Conservation (phyloP, 1,140 invertebrate genomes). For the Danaus melanippus region DNA sequence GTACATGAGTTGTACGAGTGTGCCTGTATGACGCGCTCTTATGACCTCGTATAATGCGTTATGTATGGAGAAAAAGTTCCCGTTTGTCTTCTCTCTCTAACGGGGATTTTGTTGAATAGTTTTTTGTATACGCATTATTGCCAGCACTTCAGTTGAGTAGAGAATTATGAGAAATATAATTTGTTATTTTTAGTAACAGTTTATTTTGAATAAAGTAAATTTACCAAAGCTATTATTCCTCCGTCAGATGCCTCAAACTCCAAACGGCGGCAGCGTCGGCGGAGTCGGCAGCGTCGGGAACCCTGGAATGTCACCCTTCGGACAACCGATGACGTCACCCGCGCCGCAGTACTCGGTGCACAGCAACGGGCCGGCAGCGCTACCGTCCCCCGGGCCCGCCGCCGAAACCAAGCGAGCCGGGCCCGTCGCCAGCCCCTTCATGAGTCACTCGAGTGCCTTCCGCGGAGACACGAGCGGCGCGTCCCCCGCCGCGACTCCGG, state of each 20-base stretch:
- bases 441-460: slow-evolving; percentile 40
- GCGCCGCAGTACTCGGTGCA: slow-evolving; percentile 71
- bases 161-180: background rate
- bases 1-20: too few species aligned
- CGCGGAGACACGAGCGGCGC: slow-evolving; percentile 43
- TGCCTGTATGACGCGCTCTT: too few species aligned
- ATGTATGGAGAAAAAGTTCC: too few species aligned
- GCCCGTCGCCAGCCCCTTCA: slow-evolving; percentile 52
- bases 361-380: slow-evolving; percentile 71
- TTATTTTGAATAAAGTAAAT: background rate
- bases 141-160: too few species aligned
- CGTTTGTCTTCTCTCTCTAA: too few species aligned
- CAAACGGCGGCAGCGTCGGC: slow-evolving; percentile 67
- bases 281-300: slow-evolving; percentile 65
- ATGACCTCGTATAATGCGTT: too few species aligned
- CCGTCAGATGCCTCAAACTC: slow-evolving; percentile 64
- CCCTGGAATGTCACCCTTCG: slow-evolving; percentile 77
- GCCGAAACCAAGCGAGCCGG: slow-evolving; percentile 68
- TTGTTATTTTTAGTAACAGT: background rate
- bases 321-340: slow-evolving; percentile 73
- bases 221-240: slow-evolving; percentile 2
- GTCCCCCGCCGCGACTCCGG: slow-evolving; percentile 69
- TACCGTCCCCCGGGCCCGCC: slow-evolving; percentile 70
- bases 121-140: too few species aligned
- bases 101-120: too few species aligned